Evolutionary conservation across 2,113 vertebrate species (phyloP), one percentile per base, ranked within the genome.

Genomic region (Tricholaema leucomelas): DNA sequence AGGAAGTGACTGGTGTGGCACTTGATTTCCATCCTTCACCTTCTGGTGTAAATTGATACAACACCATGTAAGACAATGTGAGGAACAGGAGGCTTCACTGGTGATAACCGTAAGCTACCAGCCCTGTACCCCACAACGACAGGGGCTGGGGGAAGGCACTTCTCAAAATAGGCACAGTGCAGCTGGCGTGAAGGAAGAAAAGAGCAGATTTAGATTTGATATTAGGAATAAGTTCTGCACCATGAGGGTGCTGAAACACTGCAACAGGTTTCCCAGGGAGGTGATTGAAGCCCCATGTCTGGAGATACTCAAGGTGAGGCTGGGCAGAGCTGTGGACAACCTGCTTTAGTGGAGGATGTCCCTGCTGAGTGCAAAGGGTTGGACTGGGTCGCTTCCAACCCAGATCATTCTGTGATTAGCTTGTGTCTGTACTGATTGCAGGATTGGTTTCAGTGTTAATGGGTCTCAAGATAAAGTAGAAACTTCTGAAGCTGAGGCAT

Each of bases 41-140:
- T 44, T 46, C 64, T 42, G 25, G 16, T 67, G 12, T 61, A 64
- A 72, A 36, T 40, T 12, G 56, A n/a, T n/a, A 23, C n/a, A n/a
- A 35, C 19, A 16, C 12, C 3, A 7, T 46, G 55, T 54, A 59
- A 73, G 65, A 46, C 6, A 21, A 36, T 77, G 19, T 74, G 55
- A 59, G 35, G 50, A 80, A 33, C 19, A 91, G 61, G 28, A 44
- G 25, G 11, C 28, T 80, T 71, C 40, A 33, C 2, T 56, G 8
- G 4, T 56, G 8, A 4, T 31, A 61, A 20, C 60, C 64, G 35
- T 52, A 30, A 56, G 60, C 33, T 44, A 66, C 20, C 31, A 66
- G 5, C n/a, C 18, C 20, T 25, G 48, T 50, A 31, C 24, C 7
- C 31, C 21, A 5, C 27, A 44, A 0, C 20, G 48, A 10, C 0